Conservation (phyloP, 2,797 vertebrate species). For the Graptemys geographica region DNA sequence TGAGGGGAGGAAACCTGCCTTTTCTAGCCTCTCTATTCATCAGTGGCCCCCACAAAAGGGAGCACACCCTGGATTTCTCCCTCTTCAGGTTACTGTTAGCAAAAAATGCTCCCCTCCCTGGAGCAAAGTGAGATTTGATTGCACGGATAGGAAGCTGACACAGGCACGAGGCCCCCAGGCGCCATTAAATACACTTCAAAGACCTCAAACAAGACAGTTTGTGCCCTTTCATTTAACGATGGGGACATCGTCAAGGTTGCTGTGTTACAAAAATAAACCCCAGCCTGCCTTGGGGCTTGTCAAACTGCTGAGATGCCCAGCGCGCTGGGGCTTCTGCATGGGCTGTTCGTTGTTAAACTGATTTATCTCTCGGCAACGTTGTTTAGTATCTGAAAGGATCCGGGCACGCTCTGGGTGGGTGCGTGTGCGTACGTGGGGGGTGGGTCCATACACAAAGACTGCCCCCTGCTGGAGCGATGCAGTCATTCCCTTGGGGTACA, state of each 20-base stretch:
- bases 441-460: not conserved
- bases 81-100: not conserved
- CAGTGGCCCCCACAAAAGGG: not conserved
- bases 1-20: not conserved
- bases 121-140: not conserved
- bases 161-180: fast-evolving
- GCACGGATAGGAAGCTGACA: not conserved
- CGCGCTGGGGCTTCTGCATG: not conserved
- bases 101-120: not conserved
- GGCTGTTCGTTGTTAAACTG: not conserved
- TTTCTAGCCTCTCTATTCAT: fast-evolving
- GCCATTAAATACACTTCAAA: not conserved
- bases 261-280: not conserved
- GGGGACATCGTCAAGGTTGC: not conserved
- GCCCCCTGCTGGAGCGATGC: not conserved
- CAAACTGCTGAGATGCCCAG: not conserved
- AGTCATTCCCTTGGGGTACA: not conserved
- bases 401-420: not conserved
- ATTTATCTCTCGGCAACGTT: not conserved
- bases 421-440: not conserved
- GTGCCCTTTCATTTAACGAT: not conserved
- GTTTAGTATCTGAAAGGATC: not conserved
- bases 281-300: fast-evolving
- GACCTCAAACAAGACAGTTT: not conserved
- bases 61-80: not conserved